Evolutionary conservation across 2,888 invertebrate genomes (phyloP).

Genomic region (Brachypalpus laphriformis): DNA sequence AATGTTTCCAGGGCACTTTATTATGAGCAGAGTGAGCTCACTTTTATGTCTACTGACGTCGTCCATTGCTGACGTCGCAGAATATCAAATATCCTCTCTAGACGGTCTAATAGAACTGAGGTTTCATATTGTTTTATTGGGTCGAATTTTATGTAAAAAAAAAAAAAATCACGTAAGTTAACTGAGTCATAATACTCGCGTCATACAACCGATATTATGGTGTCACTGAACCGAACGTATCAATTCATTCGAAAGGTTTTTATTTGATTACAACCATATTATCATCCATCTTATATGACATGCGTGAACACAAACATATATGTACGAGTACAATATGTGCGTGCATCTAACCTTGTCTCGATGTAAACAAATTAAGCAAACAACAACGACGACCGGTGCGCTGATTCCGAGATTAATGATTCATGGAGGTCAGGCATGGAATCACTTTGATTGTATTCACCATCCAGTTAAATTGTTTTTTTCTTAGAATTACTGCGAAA

Average conservation of each 20-base stretch:
- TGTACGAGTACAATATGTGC: too few species aligned
- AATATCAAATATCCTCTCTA: too few species aligned
- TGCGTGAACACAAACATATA: background rate
- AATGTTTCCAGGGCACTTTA: too few species aligned
- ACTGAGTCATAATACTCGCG: background rate
- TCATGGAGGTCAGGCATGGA: slow-evolving; percentile 64
- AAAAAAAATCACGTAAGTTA: background rate
- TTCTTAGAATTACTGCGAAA: slow-evolving; percentile 53
- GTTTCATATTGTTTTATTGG: background rate
- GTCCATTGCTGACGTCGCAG: too few species aligned
- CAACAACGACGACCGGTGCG: slow-evolving; percentile 39
- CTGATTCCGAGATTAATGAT: slow-evolving; percentile 58
- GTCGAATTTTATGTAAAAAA: background rate
- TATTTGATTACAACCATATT: slow-evolving; percentile 11
- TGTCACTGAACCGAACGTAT: background rate
- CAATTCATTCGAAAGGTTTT: background rate
- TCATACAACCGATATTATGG: background rate
- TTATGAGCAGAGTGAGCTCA: too few species aligned
- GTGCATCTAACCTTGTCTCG: slow-evolving; percentile 8
- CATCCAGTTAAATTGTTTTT: slow-evolving; percentile 25
- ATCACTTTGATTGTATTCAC: slow-evolving; percentile 47
- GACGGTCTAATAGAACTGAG: too few species aligned
- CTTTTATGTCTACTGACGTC: too few species aligned
- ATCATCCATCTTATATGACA: slow-evolving; percentile 2
- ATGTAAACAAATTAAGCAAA: slow-evolving; percentile 65